A percentile compares a stretch with the other conserved stretches of the same genome.
Conservation (phyloP, 2,113 vertebrate species). For the Cichladusa arquata region DNA sequence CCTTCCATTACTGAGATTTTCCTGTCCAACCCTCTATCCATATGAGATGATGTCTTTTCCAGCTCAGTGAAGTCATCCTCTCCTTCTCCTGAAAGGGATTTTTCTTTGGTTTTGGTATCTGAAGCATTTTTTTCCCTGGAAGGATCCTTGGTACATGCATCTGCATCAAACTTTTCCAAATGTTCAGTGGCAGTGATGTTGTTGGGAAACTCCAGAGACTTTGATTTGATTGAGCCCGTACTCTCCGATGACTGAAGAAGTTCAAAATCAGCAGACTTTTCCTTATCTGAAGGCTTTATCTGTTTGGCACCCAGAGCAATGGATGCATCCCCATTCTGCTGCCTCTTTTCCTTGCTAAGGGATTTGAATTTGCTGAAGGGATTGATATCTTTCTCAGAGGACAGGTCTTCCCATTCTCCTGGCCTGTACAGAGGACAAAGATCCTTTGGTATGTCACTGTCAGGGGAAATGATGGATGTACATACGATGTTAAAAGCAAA, state of each 20-base stretch:
- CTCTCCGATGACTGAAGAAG: slow-evolving; percentile 38
- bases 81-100: slow-evolving; percentile 29
- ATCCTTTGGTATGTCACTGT: slow-evolving; percentile 98
- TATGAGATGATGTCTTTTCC: slow-evolving; percentile 51
- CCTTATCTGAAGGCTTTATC: slow-evolving; percentile 26
- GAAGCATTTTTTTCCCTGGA: background rate
- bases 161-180: background rate
- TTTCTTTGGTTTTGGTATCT: slow-evolving; percentile 72
- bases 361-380: slow-evolving; percentile 95
- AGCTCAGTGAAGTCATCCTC: slow-evolving; percentile 67
- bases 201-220: slow-evolving; percentile 23
- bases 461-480: slow-evolving; percentile 78
- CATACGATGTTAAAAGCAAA: slow-evolving; percentile 77
- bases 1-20: slow-evolving; percentile 46
- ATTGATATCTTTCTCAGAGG: slow-evolving; percentile 92
- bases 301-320: background rate
- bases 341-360: slow-evolving; percentile 79
- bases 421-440: slow-evolving; percentile 99
- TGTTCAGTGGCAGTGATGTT: slow-evolving; percentile 10
- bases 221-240: slow-evolving; percentile 23
- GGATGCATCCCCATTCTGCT: slow-evolving; percentile 66
- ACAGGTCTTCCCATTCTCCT: slow-evolving; percentile 95
- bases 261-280: slow-evolving; percentile 62
- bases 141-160: slow-evolving; percentile 17
- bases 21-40: slow-evolving; percentile 31